These are phyloP conservation scores for Dasyurus viverrinus DNA, from an alignment of 2,113 vertebrate genomes.

Conservation along the genomic window DNA sequence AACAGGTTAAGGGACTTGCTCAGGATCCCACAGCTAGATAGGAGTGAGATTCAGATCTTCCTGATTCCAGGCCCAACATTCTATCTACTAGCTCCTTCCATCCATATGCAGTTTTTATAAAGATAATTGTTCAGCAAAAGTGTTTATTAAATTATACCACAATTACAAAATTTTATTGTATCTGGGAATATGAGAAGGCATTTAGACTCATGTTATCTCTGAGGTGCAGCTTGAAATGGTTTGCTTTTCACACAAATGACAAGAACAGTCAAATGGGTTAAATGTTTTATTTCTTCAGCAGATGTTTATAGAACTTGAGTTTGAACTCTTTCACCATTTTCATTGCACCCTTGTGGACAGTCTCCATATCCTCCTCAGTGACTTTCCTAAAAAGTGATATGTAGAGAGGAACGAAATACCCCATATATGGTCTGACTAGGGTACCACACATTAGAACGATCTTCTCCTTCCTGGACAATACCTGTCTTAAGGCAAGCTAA, in stretches of 20 bases:
- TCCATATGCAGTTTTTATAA: slow-evolving; percentile 69
- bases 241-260: slow-evolving; percentile 41
- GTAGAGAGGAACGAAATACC: not conserved
- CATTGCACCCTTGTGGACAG: not conserved
- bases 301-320: not conserved
- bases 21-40: not conserved
- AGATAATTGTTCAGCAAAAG: slow-evolving; percentile 72
- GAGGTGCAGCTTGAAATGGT: not conserved
- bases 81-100: slow-evolving; percentile 10
- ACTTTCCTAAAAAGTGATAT: not conserved
- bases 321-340: not conserved
- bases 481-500: not conserved
- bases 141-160: slow-evolving; percentile 60
- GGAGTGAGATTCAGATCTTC: not conserved
- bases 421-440: not conserved
- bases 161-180: slow-evolving; percentile 44
- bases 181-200: slow-evolving; percentile 61
- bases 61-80: not conserved
- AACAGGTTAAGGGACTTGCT: not conserved
- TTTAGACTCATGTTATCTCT: slow-evolving; percentile 39
- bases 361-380: not conserved
- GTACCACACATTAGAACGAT: not conserved
- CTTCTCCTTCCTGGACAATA: not conserved
- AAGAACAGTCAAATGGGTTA: not conserved
- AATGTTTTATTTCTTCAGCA: not conserved